Conservation (phyloP, 2,888 invertebrate species). For the Xanthostigma xanthostigma region DNA sequence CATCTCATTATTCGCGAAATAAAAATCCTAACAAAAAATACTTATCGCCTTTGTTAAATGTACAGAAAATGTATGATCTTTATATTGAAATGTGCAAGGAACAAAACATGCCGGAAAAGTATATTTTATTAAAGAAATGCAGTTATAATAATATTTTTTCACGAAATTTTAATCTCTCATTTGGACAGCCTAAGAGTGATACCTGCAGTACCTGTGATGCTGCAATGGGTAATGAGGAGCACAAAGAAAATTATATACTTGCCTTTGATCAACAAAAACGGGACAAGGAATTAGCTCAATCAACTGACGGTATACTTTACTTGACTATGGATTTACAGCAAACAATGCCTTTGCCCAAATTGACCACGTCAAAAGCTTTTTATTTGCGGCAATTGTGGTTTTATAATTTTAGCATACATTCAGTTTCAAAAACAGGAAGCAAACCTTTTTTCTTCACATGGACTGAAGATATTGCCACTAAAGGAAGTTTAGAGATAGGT, state of each 20-base stretch:
- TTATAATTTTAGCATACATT: conserved; percentile 13
- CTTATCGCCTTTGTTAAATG: conserved; percentile 15
- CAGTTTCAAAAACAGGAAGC: conserved; percentile 3
- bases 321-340: conserved; percentile 14
- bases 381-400: conserved; percentile 15
- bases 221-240: conserved; percentile 8
- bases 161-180: conserved; percentile 4
- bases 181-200: conserved; percentile 9
- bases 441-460: conserved; percentile 10
- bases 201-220: conserved; percentile 12
- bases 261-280: conserved; percentile 4
- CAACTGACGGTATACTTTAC: conserved; percentile 5
- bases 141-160: not conserved
- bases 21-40: conserved; percentile 15
- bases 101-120: conserved; percentile 12
- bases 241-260: conserved; percentile 6
- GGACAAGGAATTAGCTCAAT: conserved; percentile 8
- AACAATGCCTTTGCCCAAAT: conserved; percentile 14
- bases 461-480: conserved; percentile 15
- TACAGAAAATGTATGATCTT: conserved; percentile 14
- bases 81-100: conserved; percentile 12
- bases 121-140: not conserved
- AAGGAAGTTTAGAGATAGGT: conserved; percentile 15
- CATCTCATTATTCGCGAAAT: conserved; percentile 14
- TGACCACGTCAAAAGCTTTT: conserved; percentile 13